Evolutionary conservation across 2,888 invertebrate genomes (phyloP), one percentile per base, ranked within the genome.

Genomic region (Epistrophella euchroma): DNA sequence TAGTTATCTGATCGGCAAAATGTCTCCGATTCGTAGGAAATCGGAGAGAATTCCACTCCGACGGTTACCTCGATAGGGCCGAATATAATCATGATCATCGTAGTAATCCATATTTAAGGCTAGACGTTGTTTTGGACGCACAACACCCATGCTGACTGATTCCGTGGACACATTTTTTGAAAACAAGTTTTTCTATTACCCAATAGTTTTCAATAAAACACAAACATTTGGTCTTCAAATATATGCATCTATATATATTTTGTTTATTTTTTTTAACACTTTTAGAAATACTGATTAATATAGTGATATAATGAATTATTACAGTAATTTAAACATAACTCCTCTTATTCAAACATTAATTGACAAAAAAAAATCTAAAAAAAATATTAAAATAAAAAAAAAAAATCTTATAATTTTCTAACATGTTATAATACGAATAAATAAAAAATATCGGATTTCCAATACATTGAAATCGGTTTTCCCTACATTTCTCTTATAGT

Each of bases 261-360:
- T 28, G 62, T 84, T 84, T 56, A 73, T 85, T 70, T 73, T 73
- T 85, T 81, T 62, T 76, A 81, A 85, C 81, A 85, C 80, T 85
- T 82, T 84, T 81, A 62, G 81, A 85, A 85, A 85, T 85, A 85
- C 85, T 81, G 85, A 85, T 85, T 85, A 85, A 81, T 85, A 85
- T 75, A 84, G 79, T 85, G 72, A 80, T 85, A 80, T 85, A 80
- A 80, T 85, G 81, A 77, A 77, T 85, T 72, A 68, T 74, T 84
- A 79, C 37, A 60, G 40, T 60, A 60, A 73, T 76, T 55, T 80
- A 85, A 71, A 72, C 62, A 85, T 76, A 75, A 62, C 60, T 62
- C 76, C 75, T 32, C 64, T 70, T 70, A 58, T 71, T 74, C 58
- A 76, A 68, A 72, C 52, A 68, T 50, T 55, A 75, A 64, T 50